phyloP scores from a whole-genome alignment of 2,113 vertebrate species.

The Brachyistius frenatus region DNA sequence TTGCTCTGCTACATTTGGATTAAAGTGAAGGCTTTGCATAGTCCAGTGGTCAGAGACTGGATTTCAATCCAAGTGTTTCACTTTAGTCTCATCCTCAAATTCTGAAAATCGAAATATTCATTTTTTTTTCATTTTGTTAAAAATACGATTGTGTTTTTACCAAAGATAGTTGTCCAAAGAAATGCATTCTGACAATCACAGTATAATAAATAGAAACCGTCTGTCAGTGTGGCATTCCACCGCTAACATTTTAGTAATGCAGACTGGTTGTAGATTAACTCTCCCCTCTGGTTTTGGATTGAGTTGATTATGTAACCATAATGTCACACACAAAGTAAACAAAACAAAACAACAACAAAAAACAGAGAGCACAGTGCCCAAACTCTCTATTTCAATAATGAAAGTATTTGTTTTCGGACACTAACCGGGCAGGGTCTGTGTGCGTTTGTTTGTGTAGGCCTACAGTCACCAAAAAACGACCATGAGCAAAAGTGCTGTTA shows the following conservation, averaged over 20 bases:
- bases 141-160: neutral
- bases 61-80: neutral
- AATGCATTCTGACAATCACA: neutral
- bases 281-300: slow-evolving; percentile 19
- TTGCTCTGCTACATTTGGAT: neutral
- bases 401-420: neutral
- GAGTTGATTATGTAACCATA: neutral
- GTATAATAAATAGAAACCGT: neutral
- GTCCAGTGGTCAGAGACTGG: neutral
- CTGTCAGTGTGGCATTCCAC: neutral
- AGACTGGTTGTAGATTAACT: slow-evolving; percentile 19
- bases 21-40: neutral
- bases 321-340: neutral
- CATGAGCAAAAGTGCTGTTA: neutral
- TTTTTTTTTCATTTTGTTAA: neutral
- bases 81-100: neutral
- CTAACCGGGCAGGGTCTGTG: neutral
- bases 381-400: neutral
- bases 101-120: neutral
- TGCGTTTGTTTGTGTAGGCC: slow-evolving; percentile 22
- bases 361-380: neutral
- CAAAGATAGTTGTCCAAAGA: neutral
- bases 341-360: neutral
- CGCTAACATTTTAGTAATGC: slow-evolving; percentile 11
- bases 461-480: slow-evolving; percentile 5